phyloP scores from a whole-genome alignment of 2,113 vertebrate genomes.

The Scortum barcoo region DNA sequence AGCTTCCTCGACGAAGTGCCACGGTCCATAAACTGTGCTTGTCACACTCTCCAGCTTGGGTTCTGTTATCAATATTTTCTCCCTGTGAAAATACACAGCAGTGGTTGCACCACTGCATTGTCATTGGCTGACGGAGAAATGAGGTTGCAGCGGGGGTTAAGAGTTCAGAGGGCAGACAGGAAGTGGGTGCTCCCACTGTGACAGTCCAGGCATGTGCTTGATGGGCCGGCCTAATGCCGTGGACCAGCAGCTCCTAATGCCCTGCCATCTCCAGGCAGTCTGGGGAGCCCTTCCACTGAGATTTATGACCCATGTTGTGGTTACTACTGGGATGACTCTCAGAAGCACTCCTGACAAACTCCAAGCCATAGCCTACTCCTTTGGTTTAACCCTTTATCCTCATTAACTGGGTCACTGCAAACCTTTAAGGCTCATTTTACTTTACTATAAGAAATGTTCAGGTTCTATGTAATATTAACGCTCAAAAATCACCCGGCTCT shows the following conservation, averaged over 20 bases:
- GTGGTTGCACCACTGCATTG: conserved; percentile 8
- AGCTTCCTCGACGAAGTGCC: conserved; percentile 34
- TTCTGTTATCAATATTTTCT: conserved; percentile 58
- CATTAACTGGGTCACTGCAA: conserved; percentile 53
- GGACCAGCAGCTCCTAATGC: conserved; percentile 72
- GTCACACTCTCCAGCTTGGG: conserved; percentile 25
- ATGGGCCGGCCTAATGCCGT: conserved; percentile 58
- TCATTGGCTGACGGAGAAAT: conserved; percentile 52
- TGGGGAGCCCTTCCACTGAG: conserved; percentile 65
- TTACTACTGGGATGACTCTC: conserved; percentile 53
- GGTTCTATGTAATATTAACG: conserved; percentile 17
- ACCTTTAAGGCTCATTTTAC: conserved; percentile 31
- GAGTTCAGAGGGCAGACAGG: conserved; percentile 77
- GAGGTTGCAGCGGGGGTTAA: conserved; percentile 44
- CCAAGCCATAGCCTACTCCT: conserved; percentile 37
- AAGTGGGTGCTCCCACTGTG: conserved; percentile 72
- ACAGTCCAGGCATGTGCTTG: conserved; percentile 66
- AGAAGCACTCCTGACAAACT: conserved; percentile 41
- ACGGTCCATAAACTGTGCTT: conserved; percentile 50
- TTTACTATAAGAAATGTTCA: conserved; percentile 29
- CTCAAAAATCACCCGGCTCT: conserved; percentile 19
- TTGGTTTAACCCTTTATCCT: conserved; percentile 42
- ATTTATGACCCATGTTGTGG: conserved; percentile 77
- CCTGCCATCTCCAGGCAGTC: conserved; percentile 67
- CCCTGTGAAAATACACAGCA: conserved; percentile 42